phyloP scores from a whole-genome alignment of 2,888 invertebrate genomes.

The Oligia fasciuncula region DNA sequence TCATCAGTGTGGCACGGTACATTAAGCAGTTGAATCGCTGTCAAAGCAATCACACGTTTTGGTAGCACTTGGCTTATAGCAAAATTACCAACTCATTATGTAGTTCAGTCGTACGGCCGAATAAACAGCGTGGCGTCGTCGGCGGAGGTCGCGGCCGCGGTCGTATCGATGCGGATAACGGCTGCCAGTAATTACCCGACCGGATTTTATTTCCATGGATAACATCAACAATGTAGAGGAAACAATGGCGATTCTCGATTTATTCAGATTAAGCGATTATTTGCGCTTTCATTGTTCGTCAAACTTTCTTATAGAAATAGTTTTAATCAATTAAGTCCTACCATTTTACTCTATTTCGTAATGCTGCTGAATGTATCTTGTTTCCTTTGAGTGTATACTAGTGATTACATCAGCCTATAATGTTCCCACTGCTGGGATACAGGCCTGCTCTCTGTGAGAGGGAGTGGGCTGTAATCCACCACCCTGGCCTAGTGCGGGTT shows the following conservation, averaged over 20 bases:
- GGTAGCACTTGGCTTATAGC: constrained; percentile 54
- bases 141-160: constrained; percentile 53
- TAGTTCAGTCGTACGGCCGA: constrained; percentile 63
- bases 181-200: constrained; percentile 69
- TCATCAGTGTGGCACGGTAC: constrained; percentile 43
- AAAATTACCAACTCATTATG: constrained; percentile 64
- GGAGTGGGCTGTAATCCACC: neutral
- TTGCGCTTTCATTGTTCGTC: constrained; percentile 52
- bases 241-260: constrained; percentile 67
- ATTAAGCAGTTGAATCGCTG: constrained; percentile 49
- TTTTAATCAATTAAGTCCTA: constrained; percentile 8
- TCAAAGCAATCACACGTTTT: constrained; percentile 63
- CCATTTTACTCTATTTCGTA: neutral
- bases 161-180: constrained; percentile 70
- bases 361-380: neutral
- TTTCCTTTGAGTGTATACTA: neutral
- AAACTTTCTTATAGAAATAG: neutral
- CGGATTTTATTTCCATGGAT: constrained; percentile 75
- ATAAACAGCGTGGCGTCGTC: constrained; percentile 52
- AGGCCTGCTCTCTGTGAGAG: neutral
- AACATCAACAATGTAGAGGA: constrained; percentile 66
- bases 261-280: constrained; percentile 72
- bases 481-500: neutral
- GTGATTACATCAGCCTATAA: neutral
- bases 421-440: neutral